A percentile compares a stretch with the other conserved stretches of the same genome.
Evolutionary conservation across 2,797 vertebrate species (phyloP).

Genomic region (Psittacula derbiana): DNA sequence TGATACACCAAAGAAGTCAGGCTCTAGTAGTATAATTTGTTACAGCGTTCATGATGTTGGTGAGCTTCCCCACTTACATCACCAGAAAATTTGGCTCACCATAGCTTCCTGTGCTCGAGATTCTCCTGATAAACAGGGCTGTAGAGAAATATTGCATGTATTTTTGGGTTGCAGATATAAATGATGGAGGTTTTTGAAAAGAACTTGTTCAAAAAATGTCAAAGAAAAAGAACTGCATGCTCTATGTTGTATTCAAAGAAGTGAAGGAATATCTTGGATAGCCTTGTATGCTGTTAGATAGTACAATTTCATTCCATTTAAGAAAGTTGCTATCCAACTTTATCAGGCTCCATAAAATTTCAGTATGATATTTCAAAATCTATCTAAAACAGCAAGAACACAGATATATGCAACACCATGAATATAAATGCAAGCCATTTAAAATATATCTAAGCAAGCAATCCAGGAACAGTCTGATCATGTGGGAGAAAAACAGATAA

Average conservation of each 20-base stretch:
- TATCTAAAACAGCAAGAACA: constrained; percentile 49
- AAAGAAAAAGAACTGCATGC: background rate
- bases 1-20: background rate
- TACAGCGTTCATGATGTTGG: background rate
- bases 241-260: constrained; percentile 8
- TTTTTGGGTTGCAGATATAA: constrained; percentile 7
- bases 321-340: constrained; percentile 34
- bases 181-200: background rate
- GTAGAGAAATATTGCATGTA: constrained; percentile 6
- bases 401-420: constrained; percentile 47
- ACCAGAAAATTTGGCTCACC: constrained; percentile 1
- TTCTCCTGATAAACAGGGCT: constrained; percentile 16
- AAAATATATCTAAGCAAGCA: constrained; percentile 64
- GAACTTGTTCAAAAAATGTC: background rate
- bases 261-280: background rate
- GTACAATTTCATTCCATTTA: background rate
- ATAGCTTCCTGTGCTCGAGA: background rate
- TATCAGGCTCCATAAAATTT: constrained; percentile 49
- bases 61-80: background rate
- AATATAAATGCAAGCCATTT: constrained; percentile 69
- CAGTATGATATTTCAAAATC: constrained; percentile 57
- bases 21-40: background rate
- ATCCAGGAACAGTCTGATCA: constrained; percentile 56
- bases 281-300: background rate
- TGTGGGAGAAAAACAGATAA: constrained; percentile 52